phyloP scores from a whole-genome alignment of 2,888 invertebrate species.

The Callosobruchus maculatus region DNA sequence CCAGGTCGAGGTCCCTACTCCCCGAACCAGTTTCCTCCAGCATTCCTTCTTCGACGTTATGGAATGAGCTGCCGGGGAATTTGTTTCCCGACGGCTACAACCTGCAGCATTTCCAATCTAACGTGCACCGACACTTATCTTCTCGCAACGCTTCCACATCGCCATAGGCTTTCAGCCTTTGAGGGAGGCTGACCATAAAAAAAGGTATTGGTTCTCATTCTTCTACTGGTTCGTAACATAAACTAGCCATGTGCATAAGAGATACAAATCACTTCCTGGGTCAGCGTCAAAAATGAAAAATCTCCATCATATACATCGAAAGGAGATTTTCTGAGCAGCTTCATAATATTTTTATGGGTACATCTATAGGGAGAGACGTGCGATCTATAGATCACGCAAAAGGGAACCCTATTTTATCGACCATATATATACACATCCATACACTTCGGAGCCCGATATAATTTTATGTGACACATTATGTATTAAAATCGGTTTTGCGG shows the following conservation, averaged over 20 bases:
- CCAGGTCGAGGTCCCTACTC: no score
- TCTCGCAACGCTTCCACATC: no score
- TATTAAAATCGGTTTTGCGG: slow-evolving; percentile 51
- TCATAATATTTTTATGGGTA: neutral
- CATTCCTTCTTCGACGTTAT: no score
- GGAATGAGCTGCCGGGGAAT: no score
- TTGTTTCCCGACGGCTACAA: no score
- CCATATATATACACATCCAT: neutral
- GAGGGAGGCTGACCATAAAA: no score
- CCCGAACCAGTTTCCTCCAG: no score
- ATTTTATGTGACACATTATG: slow-evolving; percentile 51
- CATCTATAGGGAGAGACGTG: neutral
- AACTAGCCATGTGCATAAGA: neutral
- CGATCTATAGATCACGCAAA: neutral
- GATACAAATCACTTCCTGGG: neutral
- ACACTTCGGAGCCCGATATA: slow-evolving; percentile 33
- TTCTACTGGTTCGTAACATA: no score
- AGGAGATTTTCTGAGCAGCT: neutral
- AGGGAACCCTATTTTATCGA: neutral
- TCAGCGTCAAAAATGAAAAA: neutral
- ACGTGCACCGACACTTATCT: no score
- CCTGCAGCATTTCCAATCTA: no score
- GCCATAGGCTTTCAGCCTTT: no score
- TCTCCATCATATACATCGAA: neutral
- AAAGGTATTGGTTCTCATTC: no score